Percentiles rank a stretch among this genome's conserved stretches.
Conservation (phyloP, 2,797 vertebrate genomes). For the Vespertilio murinus region DNA sequence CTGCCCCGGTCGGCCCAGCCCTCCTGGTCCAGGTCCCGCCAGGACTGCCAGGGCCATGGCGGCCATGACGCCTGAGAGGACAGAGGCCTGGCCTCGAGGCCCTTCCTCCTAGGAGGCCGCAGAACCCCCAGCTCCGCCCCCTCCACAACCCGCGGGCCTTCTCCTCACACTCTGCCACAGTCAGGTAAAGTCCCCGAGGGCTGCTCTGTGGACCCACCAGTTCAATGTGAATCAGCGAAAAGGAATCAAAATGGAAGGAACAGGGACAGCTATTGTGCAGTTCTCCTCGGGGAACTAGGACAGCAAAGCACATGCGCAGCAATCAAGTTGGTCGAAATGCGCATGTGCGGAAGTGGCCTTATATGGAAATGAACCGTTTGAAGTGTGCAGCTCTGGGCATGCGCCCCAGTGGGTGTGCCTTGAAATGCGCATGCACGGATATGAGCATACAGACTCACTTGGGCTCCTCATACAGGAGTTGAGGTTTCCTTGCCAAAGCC, state of each 20-base stretch:
- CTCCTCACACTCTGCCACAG: not conserved
- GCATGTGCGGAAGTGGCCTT: not conserved
- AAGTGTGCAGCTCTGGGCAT: no score
- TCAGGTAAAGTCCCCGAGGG: not conserved
- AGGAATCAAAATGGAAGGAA: not conserved
- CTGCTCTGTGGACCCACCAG: not conserved
- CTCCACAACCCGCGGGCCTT: not conserved
- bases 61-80: accelerated
- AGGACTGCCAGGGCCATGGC: not conserved
- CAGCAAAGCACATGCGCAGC: not conserved
- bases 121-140: accelerated
- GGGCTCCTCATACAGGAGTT: accelerated
- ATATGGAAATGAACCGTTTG: no score
- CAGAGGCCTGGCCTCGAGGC: not conserved
- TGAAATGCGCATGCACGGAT: not conserved
- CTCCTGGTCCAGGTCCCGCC: no score
- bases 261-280: accelerated
- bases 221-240: accelerated
- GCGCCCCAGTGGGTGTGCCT: no score
- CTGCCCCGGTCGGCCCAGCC: no score
- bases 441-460: accelerated
- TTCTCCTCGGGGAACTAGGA: accelerated
- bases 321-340: not conserved
- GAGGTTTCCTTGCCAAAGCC: no score
- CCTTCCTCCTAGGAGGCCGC: not conserved